Conservation (phyloP, 2,113 vertebrate species). For the Peromyscus polionotus region DNA sequence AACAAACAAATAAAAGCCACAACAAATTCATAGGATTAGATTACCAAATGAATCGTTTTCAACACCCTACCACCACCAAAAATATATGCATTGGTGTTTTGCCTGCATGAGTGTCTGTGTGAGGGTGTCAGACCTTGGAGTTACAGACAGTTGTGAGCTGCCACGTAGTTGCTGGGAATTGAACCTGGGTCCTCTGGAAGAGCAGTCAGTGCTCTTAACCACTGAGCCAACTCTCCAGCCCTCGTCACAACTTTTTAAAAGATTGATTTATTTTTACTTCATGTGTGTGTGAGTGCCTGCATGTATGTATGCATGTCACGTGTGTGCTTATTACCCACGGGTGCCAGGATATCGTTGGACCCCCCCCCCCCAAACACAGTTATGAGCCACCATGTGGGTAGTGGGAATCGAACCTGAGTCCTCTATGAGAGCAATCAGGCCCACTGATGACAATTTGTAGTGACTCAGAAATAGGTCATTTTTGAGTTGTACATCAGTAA, state of each 20-base stretch:
- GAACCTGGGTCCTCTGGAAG: too few species aligned
- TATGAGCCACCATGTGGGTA: background rate
- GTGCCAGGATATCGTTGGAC: background rate
- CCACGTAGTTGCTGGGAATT: too few species aligned
- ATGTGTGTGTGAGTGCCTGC: background rate
- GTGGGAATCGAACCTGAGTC: background rate
- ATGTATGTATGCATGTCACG: background rate
- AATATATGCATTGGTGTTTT: too few species aligned
- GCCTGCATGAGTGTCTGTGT: too few species aligned
- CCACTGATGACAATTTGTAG: background rate
- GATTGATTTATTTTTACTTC: background rate
- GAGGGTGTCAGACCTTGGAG: too few species aligned
- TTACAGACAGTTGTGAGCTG: too few species aligned
- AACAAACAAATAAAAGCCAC: background rate
- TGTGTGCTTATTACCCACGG: background rate
- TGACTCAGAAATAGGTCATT: background rate
- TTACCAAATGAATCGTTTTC: background rate
- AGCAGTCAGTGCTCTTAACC: too few species aligned
- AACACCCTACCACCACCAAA: background rate
- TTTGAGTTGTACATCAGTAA: background rate
- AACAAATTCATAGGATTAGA: conserved; percentile 26
- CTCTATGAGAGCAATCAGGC: background rate
- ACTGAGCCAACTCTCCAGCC: too few species aligned
- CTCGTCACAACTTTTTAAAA: background rate
- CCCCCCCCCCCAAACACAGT: background rate